phyloP scores from a whole-genome alignment of 1,140 invertebrate genomes.

The Andricus grossulariae region DNA sequence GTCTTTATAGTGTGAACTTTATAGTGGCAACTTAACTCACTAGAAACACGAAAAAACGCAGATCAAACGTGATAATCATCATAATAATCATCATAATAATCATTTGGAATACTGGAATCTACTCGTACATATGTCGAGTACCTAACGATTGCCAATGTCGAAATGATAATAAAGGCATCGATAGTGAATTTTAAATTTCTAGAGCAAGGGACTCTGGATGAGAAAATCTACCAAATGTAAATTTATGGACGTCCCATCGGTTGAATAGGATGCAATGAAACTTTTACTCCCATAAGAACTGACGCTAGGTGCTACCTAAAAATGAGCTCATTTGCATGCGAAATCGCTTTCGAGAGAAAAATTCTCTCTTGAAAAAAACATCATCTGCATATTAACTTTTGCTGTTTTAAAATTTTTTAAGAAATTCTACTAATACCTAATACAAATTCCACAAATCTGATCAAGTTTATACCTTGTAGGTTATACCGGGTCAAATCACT shows the following conservation, averaged over 20 bases:
- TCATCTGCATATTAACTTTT: constrained; percentile 25
- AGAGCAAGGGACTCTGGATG: background rate
- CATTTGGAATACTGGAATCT: background rate
- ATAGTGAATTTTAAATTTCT: constrained; percentile 11
- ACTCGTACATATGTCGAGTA: background rate
- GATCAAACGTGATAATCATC: too few relatives aligned
- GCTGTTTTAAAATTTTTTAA: background rate
- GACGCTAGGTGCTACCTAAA: background rate
- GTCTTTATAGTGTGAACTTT: too few relatives aligned
- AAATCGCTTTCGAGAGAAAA: constrained; percentile 16
- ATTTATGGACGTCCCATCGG: constrained; percentile 22
- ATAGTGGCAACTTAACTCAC: too few relatives aligned
- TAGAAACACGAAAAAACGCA: too few relatives aligned
- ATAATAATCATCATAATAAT: background rate
- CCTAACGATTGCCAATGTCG: background rate
- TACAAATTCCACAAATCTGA: background rate
- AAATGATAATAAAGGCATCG: background rate
- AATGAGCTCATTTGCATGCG: constrained; percentile 7
- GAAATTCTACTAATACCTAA: background rate
- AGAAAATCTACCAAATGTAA: background rate
- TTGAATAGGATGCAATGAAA: constrained; percentile 26
- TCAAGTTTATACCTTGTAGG: too few relatives aligned
- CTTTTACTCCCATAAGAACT: constrained; percentile 21
- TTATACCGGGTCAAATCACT: too few relatives aligned
- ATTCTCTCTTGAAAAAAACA: background rate